A percentile compares a stretch with the other conserved stretches of the same genome.
Evolutionary conservation across 1,140 invertebrate genomes (phyloP).

Genomic region (Andricus grossulariae): DNA sequence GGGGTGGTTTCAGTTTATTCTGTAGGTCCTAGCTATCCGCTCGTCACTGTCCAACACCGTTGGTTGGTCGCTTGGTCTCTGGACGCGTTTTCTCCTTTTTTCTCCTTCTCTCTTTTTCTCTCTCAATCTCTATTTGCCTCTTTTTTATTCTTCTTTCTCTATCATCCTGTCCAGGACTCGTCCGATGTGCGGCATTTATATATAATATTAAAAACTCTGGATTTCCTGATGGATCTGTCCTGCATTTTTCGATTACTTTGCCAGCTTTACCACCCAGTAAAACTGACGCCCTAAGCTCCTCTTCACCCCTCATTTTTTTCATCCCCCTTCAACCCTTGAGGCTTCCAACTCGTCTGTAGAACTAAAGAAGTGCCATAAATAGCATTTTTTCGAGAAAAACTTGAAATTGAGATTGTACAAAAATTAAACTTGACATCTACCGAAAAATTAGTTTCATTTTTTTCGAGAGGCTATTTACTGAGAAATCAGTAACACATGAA

Average conservation of each 20-base stretch:
- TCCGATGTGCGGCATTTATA: slow-evolving; percentile 39
- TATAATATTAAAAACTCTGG: slow-evolving; percentile 61
- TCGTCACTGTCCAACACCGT: slow-evolving; percentile 71
- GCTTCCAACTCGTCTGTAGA: too few relatives aligned
- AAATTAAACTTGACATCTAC: too few relatives aligned
- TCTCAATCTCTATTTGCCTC: too few relatives aligned
- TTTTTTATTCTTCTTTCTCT: slow-evolving; percentile 37
- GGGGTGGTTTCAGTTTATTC: slow-evolving; percentile 72
- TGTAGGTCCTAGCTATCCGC: slow-evolving; percentile 69
- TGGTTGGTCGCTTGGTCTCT: slow-evolving; percentile 49
- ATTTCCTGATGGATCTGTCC: slow-evolving; percentile 51
- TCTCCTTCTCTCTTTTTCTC: neutral
- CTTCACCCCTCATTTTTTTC: neutral
- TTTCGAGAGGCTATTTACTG: too few relatives aligned
- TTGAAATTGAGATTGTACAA: too few relatives aligned
- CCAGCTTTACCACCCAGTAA: slow-evolving; percentile 6
- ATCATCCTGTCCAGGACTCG: slow-evolving; percentile 48
- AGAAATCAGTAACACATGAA: too few relatives aligned
- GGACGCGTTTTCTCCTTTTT: slow-evolving; percentile 38
- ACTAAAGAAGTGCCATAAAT: too few relatives aligned
- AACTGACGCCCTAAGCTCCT: slow-evolving; percentile 4
- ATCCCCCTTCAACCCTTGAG: neutral
- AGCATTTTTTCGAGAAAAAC: too few relatives aligned
- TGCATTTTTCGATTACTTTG: slow-evolving; percentile 16
- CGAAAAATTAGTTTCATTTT: too few relatives aligned